A percentile compares a stretch with the other conserved stretches of the same genome.
Conservation (phyloP, 2,113 vertebrate species). For the Hassar affinis region DNA sequence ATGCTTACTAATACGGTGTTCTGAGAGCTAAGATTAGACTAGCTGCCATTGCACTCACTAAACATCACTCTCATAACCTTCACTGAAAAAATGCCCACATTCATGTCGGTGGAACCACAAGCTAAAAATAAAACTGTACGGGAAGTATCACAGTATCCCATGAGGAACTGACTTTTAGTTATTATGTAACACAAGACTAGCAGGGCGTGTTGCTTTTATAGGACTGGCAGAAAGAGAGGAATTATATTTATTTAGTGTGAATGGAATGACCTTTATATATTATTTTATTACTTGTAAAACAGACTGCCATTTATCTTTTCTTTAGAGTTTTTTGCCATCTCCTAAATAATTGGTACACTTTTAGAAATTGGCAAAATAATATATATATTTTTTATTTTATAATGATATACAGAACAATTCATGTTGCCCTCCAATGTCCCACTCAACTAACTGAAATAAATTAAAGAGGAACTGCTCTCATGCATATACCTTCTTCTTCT, state of each 20-base stretch:
- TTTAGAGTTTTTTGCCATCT: neutral
- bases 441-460: neutral
- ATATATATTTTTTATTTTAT: too few species aligned
- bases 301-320: neutral
- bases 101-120: neutral
- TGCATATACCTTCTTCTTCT: too few species aligned
- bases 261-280: neutral
- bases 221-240: neutral
- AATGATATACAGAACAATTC: too few species aligned
- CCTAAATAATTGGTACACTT: neutral
- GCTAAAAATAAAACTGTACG: conserved; percentile 1
- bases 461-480: neutral
- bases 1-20: too few species aligned
- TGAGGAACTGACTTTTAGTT: neutral
- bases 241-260: neutral
- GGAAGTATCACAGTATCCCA: neutral
- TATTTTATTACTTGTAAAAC: neutral
- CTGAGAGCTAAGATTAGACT: too few species aligned
- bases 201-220: neutral
- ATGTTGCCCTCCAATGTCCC: neutral
- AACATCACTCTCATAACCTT: neutral
- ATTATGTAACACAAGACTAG: conserved; percentile 3
- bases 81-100: too few species aligned
- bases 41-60: neutral
- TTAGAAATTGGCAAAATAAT: neutral